phyloP scores from a whole-genome alignment of 2,888 invertebrate species.

The Hemicrepidius hirtus region DNA sequence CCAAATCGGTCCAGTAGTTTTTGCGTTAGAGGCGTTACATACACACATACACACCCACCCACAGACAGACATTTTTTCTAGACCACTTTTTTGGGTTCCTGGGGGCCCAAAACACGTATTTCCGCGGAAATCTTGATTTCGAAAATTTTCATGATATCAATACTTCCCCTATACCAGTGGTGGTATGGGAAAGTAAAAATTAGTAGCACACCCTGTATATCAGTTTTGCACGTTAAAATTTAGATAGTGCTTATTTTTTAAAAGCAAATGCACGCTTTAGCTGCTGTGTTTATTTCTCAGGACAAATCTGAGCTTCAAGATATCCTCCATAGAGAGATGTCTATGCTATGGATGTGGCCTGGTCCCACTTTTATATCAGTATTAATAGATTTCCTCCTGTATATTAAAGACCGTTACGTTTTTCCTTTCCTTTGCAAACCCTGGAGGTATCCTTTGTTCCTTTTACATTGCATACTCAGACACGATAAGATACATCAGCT shows the following conservation, averaged over 20 bases:
- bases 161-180: too few relatives aligned
- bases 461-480: constrained; percentile 69
- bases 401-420: constrained; percentile 68
- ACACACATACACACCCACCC: too few relatives aligned
- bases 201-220: constrained; percentile 7
- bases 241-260: constrained; percentile 23
- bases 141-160: too few relatives aligned
- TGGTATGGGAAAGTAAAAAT: too few relatives aligned
- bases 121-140: too few relatives aligned
- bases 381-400: constrained; percentile 67
- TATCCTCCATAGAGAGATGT: constrained; percentile 68
- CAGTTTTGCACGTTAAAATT: constrained; percentile 23
- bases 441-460: constrained; percentile 67
- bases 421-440: constrained; percentile 67
- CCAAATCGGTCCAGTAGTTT: too few relatives aligned
- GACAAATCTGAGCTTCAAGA: constrained; percentile 65
- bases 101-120: too few relatives aligned
- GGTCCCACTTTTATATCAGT: constrained; percentile 67
- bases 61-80: too few relatives aligned
- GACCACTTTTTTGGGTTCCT: too few relatives aligned
- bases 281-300: constrained; percentile 67
- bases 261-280: constrained; percentile 63
- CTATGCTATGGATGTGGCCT: constrained; percentile 68
- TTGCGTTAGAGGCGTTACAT: too few relatives aligned
- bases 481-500: constrained; percentile 68